Conservation (phyloP, 2,797 vertebrate species). For the Lepilemur ruficaudatus region DNA sequence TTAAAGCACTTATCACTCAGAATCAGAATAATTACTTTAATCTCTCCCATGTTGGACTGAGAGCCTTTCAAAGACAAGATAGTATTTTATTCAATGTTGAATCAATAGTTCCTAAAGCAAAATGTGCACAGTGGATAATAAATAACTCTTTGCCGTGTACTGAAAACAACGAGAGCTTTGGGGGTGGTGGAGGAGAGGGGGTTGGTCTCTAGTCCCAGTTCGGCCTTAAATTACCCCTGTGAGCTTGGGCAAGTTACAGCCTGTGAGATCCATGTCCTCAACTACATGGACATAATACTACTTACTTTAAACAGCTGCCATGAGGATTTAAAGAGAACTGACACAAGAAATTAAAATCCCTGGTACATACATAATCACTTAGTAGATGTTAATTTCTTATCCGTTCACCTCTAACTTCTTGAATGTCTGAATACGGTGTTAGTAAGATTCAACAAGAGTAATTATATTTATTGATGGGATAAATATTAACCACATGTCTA, state of each 20-base stretch:
- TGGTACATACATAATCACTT: neutral
- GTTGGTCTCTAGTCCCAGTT: neutral
- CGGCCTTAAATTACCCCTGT: neutral
- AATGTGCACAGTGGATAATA: conserved; percentile 32
- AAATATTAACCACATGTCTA: neutral
- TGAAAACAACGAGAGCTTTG: neutral
- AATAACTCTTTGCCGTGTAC: neutral
- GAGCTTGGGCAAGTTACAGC: neutral
- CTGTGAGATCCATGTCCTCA: neutral
- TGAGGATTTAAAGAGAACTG: neutral
- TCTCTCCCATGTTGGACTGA: conserved; percentile 38
- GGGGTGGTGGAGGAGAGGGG: neutral
- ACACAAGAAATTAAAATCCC: neutral
- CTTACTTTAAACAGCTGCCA: neutral
- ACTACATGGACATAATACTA: neutral
- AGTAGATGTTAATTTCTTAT: neutral
- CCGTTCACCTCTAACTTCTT: neutral
- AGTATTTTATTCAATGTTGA: conserved; percentile 33
- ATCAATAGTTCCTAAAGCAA: conserved; percentile 63
- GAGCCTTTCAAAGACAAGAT: conserved; percentile 17
- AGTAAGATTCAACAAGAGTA: neutral
- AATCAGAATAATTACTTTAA: conserved; percentile 60
- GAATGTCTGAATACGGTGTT: neutral
- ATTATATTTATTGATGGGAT: neutral
- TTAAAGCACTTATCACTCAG: conserved; percentile 12